Evolutionary conservation across 2,888 invertebrate genomes (phyloP).

Genomic region (Incurvaria masculella): DNA sequence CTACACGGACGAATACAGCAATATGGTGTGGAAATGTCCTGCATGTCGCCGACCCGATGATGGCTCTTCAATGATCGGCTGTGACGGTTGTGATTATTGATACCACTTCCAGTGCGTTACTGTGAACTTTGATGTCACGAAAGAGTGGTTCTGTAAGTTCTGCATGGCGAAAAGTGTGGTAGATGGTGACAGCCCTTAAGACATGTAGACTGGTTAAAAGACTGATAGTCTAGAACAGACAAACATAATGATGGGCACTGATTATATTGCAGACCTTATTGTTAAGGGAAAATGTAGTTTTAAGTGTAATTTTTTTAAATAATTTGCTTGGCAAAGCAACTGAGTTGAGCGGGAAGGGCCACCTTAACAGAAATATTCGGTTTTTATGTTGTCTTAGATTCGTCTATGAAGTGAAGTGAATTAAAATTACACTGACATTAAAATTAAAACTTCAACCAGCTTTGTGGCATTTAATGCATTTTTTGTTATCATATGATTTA

Average conservation of each 20-base stretch:
- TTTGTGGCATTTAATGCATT: too few relatives aligned
- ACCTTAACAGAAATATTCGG: too few relatives aligned
- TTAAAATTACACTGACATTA: too few relatives aligned
- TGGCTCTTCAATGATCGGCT: slow-evolving; percentile 97
- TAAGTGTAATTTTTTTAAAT: slow-evolving; percentile 34
- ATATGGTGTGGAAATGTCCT: slow-evolving; percentile 96
- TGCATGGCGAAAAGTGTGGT: slow-evolving; percentile 78
- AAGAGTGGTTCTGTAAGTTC: slow-evolving; percentile 90
- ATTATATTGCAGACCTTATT: slow-evolving; percentile 36
- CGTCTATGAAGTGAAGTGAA: too few relatives aligned
- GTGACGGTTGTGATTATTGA: slow-evolving; percentile 97
- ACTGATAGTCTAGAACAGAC: slow-evolving; percentile 68
- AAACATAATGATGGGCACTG: slow-evolving; percentile 54
- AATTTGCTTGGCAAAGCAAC: too few relatives aligned
- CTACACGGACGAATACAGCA: slow-evolving; percentile 76
- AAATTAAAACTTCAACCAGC: too few relatives aligned
- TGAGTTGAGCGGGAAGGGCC: too few relatives aligned
- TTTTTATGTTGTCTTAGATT: too few relatives aligned
- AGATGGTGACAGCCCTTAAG: slow-evolving; percentile 35
- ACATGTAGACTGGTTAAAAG: slow-evolving; percentile 61
- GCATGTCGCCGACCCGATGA: slow-evolving; percentile 93
- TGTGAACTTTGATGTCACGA: slow-evolving; percentile 79
- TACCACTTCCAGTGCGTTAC: slow-evolving; percentile 88
- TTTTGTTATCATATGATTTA: too few relatives aligned
- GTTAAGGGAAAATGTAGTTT: slow-evolving; percentile 50